These are phyloP conservation scores for Malthinus seriepunctatus DNA, from an alignment of 2,888 invertebrate genomes.

Conservation along the genomic window DNA sequence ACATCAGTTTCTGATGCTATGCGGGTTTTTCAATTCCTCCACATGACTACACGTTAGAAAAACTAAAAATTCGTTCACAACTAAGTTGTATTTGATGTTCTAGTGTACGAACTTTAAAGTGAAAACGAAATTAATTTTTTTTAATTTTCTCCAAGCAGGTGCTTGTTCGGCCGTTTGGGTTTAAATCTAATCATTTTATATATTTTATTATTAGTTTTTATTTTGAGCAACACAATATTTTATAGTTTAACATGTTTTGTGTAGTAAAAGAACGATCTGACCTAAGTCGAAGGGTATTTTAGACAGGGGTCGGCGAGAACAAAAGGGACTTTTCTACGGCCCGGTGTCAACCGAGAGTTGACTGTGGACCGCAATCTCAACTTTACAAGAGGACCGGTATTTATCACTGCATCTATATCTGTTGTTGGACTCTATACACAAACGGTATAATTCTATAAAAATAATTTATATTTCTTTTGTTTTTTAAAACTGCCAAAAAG, in stretches of 20 bases:
- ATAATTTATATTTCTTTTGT: conserved; percentile 13
- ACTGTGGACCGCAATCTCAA: conserved; percentile 33
- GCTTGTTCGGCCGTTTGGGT: background rate
- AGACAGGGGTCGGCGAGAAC: conserved; percentile 44
- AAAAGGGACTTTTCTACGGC: conserved; percentile 43
- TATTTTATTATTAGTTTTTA: conserved; percentile 2
- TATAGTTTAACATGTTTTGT: conserved; percentile 12
- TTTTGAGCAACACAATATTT: conserved; percentile 16
- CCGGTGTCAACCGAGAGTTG: conserved; percentile 47
- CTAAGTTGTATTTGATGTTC: background rate
- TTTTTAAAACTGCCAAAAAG: background rate
- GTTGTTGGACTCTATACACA: conserved; percentile 34
- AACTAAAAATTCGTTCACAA: conserved; percentile 2
- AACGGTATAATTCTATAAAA: conserved; percentile 27
- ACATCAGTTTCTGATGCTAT: conserved; percentile 27
- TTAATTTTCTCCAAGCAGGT: background rate
- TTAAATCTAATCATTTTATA: background rate
- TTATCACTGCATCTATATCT: conserved; percentile 46
- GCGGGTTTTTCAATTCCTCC: conserved; percentile 6
- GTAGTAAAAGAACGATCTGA: conserved; percentile 29
- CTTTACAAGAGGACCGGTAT: conserved; percentile 42
- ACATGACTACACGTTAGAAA: conserved; percentile 4
- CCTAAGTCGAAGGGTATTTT: conserved; percentile 33
- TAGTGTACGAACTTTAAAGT: background rate
- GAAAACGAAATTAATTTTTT: background rate